Evolutionary conservation across 2,888 invertebrate genomes (phyloP), one percentile per base, ranked within the genome.

Genomic region (Pammene aurita): DNA sequence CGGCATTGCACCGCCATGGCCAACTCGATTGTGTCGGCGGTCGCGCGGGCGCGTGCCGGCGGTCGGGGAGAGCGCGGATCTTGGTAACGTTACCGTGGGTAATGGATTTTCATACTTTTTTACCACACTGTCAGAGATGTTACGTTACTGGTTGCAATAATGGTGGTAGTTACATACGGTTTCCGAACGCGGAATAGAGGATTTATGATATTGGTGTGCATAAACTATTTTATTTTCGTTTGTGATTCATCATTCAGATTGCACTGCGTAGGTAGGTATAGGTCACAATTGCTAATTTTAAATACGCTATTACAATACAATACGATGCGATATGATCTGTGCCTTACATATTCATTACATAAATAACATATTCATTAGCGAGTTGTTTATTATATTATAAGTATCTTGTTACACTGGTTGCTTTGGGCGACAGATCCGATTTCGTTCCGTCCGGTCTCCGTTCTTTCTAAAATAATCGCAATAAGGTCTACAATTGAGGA

Each of bases 371-470:
- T 41, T 41, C n/a, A 52, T 62, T 38, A 50, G 13, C 14, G 26
- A 44, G 9, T 42, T 41, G 26, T 54, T 50, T 26, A 26, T 26
- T 26, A 26, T 2, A n/a, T 50, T 16, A 42, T 14, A 14, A 18
- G 46, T 55, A 46, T 56, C 38, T 14, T 48, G 26, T 5, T 11
- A 10, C 56, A n/a, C 38, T 35, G 18, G 38, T 66, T 57, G 18
- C 65, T 57, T 66, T 66, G 65, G 57, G 26, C 38, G 35, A 26
- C 48, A 14, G 46, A 57, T 66, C 65, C 65, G 65, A 57, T 66
- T 66, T 26, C 62, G 18, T 10, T 26, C 44, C 62, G 35, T 52
- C 26, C 26, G 26, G 50, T 62, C 48, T 52, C n/a, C n/a, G n/a
- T 62, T 62, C 50, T 5, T 6, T 13, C 10, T 5, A 13, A 10